Percentiles rank a stretch among this genome's conserved stretches.
These are phyloP conservation scores for Osmerus eperlanus DNA, from an alignment of 2,113 vertebrate species.

Conservation along the genomic window DNA sequence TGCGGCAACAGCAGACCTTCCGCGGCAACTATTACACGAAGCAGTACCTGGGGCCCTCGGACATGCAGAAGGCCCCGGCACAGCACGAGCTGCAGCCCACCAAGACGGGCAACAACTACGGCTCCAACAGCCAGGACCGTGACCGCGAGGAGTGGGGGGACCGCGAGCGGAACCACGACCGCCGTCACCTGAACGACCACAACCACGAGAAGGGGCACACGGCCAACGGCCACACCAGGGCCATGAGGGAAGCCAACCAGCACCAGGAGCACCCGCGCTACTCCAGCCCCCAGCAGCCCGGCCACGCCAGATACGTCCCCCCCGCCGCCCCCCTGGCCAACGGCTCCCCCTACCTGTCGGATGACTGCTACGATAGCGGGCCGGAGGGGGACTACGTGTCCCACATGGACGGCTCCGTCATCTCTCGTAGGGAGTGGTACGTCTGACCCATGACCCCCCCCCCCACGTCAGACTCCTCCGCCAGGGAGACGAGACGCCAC, in stretches of 20 bases:
- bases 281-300: conserved; percentile 74
- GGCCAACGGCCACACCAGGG: conserved; percentile 70
- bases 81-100: conserved; percentile 82
- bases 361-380: conserved; percentile 83
- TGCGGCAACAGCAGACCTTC: conserved; percentile 87
- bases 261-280: conserved; percentile 61
- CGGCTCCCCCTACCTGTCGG: conserved; percentile 82
- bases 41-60: conserved; percentile 87
- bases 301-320: conserved; percentile 70
- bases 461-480: not conserved
- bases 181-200: conserved; percentile 28
- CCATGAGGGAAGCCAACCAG: conserved; percentile 61
- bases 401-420: conserved; percentile 94
- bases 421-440: conserved; percentile 98
- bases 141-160: conserved; percentile 92
- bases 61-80: conserved; percentile 90
- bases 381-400: conserved; percentile 93
- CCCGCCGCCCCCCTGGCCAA: conserved; percentile 57
- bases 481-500: conserved; percentile 14
- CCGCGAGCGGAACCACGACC: conserved; percentile 56
- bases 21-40: conserved; percentile 96
- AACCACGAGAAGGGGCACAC: conserved; percentile 53
- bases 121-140: conserved; percentile 75
- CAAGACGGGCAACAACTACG: conserved; percentile 76
- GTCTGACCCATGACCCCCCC: conserved; percentile 70